Evolutionary conservation across 2,888 invertebrate species (phyloP).

Genomic region (Acanthosoma haemorrhoidale): DNA sequence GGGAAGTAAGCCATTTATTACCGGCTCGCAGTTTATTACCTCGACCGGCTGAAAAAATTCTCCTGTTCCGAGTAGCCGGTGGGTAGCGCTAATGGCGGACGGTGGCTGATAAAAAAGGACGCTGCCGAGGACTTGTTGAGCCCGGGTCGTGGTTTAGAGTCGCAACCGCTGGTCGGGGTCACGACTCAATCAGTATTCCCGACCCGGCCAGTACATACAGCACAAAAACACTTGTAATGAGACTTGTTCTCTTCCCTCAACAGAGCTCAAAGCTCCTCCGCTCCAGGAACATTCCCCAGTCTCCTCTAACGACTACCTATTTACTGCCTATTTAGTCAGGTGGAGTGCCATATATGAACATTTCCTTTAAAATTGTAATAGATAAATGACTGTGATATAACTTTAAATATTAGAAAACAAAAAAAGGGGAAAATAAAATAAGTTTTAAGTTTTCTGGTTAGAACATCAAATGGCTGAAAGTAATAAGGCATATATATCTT

Average conservation of each 20-base stretch:
- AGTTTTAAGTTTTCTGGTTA: no score
- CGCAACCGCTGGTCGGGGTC: not conserved
- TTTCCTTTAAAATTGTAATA: no score
- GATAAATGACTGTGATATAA: no score
- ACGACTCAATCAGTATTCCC: slow-evolving; percentile 12
- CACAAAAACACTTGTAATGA: not conserved
- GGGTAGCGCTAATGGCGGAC: not conserved
- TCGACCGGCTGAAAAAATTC: not conserved
- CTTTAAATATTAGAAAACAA: no score
- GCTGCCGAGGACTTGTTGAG: not conserved
- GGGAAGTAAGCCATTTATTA: not conserved
- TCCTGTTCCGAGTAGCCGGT: not conserved
- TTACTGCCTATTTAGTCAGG: no score
- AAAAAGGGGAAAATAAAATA: no score
- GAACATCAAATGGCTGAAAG: no score
- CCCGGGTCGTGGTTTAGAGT: not conserved
- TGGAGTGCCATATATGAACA: no score
- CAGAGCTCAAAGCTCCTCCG: no score
- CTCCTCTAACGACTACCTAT: not conserved
- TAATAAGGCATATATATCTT: no score
- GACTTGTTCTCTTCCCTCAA: not conserved
- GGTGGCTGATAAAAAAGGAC: not conserved
- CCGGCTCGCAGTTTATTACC: not conserved
- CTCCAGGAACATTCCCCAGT: not conserved
- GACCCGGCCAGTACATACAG: not conserved